These are phyloP conservation scores for Danio tinwini DNA, from an alignment of 2,797 vertebrate genomes.

Conservation along the genomic window DNA sequence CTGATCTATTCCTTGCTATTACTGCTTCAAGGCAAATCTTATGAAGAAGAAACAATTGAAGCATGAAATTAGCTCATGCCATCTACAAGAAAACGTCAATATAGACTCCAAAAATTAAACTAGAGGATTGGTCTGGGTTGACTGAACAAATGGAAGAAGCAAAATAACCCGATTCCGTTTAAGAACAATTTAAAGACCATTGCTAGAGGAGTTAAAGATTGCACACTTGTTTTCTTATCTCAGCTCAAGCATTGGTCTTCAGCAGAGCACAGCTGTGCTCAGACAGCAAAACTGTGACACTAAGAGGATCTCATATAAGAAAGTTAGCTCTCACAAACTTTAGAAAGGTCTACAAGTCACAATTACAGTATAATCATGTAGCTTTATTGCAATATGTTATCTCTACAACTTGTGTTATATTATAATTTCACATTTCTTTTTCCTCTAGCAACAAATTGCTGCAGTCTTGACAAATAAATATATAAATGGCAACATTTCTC, in stretches of 20 bases:
- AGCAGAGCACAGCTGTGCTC: conserved; percentile 18
- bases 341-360: conserved; percentile 26
- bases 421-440: background rate
- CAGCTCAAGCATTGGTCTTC: conserved; percentile 45
- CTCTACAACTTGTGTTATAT: background rate
- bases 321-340: conserved; percentile 9
- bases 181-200: conserved; percentile 34
- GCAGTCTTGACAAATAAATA: background rate
- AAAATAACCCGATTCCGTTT: conserved; percentile 57
- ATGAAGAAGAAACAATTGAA: conserved; percentile 59
- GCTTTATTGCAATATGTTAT: background rate
- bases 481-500: background rate
- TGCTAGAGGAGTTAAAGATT: conserved; percentile 44
- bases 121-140: conserved; percentile 48
- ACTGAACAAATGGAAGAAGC: conserved; percentile 51
- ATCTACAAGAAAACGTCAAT: conserved; percentile 69
- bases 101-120: conserved; percentile 61
- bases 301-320: conserved; percentile 11
- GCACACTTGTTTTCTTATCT: conserved; percentile 52
- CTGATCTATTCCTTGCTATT: conserved; percentile 54
- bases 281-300: conserved; percentile 19
- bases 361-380: background rate
- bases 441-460: background rate
- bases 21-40: conserved; percentile 37
- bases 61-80: conserved; percentile 73